These are phyloP conservation scores for Rachycentron canadum DNA, from an alignment of 2,797 vertebrate genomes.

Conservation along the genomic window DNA sequence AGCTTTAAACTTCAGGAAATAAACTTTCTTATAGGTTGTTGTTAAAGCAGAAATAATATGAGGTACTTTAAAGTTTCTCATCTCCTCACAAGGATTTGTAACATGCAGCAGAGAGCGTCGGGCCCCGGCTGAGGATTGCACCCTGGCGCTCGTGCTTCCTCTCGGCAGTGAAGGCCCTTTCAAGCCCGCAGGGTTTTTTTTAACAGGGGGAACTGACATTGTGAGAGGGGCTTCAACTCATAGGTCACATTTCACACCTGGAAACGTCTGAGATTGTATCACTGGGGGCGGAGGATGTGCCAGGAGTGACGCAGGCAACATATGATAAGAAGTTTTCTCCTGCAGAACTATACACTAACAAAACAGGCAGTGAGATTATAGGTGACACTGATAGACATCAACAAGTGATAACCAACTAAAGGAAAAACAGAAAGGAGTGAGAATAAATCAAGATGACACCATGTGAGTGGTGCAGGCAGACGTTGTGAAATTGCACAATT, in stretches of 20 bases:
- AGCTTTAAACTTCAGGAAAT: background rate
- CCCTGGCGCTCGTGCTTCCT: background rate
- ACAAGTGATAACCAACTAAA: background rate
- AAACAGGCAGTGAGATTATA: background rate
- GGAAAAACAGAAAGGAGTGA: background rate
- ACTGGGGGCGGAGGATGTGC: slow-evolving; percentile 3
- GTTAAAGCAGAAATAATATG: background rate
- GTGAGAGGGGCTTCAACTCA: slow-evolving; percentile 15
- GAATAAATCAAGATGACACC: background rate
- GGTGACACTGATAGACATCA: background rate
- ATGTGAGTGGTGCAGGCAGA: background rate
- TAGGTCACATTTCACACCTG: slow-evolving; percentile 51
- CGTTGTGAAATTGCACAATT: background rate
- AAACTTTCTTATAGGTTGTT: background rate
- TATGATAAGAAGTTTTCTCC: background rate
- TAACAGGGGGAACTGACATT: slow-evolving; percentile 58
- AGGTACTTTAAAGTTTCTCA: background rate
- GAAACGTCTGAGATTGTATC: slow-evolving; percentile 56
- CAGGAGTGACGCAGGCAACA: background rate
- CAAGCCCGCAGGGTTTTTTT: slow-evolving; percentile 17
- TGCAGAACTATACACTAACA: background rate
- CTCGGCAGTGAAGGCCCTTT: slow-evolving; percentile 11
- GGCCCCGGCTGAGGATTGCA: too few species aligned
- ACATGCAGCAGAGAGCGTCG: too few species aligned
- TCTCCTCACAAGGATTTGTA: background rate